phyloP scores from a whole-genome alignment of 2,888 invertebrate species.

The Plagodis dolabraria region DNA sequence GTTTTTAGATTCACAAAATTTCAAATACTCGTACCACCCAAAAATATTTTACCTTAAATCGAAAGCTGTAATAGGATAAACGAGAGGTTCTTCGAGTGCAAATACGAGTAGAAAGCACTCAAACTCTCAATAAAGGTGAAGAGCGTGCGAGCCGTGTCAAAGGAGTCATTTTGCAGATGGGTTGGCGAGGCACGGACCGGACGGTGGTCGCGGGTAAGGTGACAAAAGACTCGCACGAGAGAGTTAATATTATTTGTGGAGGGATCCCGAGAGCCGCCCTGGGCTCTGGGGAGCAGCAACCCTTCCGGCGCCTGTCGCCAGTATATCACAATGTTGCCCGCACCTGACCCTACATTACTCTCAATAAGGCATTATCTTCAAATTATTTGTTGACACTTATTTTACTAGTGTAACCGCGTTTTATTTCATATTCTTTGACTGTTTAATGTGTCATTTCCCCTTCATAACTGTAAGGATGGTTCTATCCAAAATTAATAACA shows the following conservation, averaged over 20 bases:
- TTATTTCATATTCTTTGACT: not conserved
- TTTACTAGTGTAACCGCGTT: not conserved
- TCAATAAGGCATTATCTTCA: constrained; percentile 56
- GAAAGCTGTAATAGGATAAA: constrained; percentile 14
- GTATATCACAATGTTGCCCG: constrained; percentile 39
- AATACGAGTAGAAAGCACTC: constrained; percentile 44
- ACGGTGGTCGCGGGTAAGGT: constrained; percentile 40
- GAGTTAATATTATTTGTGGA: constrained; percentile 68
- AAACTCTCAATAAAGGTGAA: constrained; percentile 52
- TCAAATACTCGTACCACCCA: not conserved
- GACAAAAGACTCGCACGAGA: constrained; percentile 60
- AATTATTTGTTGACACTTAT: constrained; percentile 47
- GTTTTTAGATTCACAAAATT: constrained; percentile 3
- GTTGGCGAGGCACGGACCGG: constrained; percentile 26
- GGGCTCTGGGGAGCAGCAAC: constrained; percentile 20
- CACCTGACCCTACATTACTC: constrained; percentile 54
- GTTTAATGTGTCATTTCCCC: too few relatives aligned
- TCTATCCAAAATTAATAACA: too few relatives aligned
- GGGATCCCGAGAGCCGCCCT: constrained; percentile 41
- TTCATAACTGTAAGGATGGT: too few relatives aligned
- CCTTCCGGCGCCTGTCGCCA: constrained; percentile 40
- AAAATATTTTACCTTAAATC: not conserved
- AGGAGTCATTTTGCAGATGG: constrained; percentile 63
- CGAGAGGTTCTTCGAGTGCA: constrained; percentile 26
- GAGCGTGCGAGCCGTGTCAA: constrained; percentile 58